Percentiles rank a stretch among this genome's conserved stretches.
phyloP scores from a whole-genome alignment of 2,797 vertebrate species.

The Myripristis jacobus region DNA sequence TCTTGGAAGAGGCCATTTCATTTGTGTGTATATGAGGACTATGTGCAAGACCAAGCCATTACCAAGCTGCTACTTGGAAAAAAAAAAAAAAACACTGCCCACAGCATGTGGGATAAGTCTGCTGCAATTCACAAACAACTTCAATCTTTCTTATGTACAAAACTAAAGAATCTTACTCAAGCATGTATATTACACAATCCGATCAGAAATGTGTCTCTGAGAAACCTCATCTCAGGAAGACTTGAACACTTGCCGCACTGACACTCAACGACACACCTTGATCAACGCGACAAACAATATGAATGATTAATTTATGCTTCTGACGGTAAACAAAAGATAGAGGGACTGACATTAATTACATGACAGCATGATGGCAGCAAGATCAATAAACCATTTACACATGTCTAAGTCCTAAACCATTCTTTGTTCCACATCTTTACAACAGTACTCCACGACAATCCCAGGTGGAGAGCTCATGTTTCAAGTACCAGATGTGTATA shows the following conservation, averaged over 20 bases:
- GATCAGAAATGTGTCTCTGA: constrained; percentile 7
- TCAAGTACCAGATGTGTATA: constrained; percentile 69
- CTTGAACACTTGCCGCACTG: neutral
- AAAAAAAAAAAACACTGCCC: no score
- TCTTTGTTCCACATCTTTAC: constrained; percentile 61
- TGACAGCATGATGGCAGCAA: constrained; percentile 30
- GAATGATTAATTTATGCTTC: constrained; percentile 13
- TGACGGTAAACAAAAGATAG: constrained; percentile 27
- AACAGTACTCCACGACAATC: constrained; percentile 50
- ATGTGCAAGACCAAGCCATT: constrained; percentile 15
- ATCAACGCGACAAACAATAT: constrained; percentile 29
- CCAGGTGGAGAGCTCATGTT: constrained; percentile 68
- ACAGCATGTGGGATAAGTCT: neutral
- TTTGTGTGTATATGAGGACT: neutral
- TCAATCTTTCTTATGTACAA: neutral
- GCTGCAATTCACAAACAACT: constrained; percentile 20
- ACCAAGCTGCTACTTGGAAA: constrained; percentile 10
- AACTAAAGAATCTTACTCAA: constrained; percentile 16
- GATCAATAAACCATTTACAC: constrained; percentile 56
- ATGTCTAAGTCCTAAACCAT: constrained; percentile 40
- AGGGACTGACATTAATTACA: constrained; percentile 8
- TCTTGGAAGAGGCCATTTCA: neutral
- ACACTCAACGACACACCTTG: constrained; percentile 17
- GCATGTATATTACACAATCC: constrained; percentile 11
- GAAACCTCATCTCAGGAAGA: constrained; percentile 20